Conservation (phyloP, 2,113 vertebrate species). For the Apteryx mantelli region DNA sequence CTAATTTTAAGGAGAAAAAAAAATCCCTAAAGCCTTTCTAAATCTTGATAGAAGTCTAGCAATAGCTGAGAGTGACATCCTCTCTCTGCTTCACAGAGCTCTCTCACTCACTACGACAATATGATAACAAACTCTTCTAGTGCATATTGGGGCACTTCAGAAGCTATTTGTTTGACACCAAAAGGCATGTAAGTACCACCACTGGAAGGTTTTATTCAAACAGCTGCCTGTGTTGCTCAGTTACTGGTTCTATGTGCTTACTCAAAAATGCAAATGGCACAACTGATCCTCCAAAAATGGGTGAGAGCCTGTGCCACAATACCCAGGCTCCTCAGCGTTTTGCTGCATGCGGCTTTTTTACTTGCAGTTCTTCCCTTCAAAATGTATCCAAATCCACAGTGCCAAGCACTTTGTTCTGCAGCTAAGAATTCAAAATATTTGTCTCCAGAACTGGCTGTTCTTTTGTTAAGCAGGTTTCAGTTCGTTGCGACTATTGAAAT, state of each 20-base stretch:
- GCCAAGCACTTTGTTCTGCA: not conserved
- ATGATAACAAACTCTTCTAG: not conserved
- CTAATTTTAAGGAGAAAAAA: not conserved
- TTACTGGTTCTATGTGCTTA: not conserved
- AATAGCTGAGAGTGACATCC: not conserved
- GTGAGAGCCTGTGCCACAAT: not conserved
- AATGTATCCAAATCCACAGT: not conserved
- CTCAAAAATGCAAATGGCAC: not conserved
- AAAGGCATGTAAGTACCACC: not conserved
- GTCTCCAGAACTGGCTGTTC: not conserved
- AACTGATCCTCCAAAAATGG: not conserved
- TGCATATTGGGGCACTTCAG: not conserved
- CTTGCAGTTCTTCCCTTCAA: not conserved
- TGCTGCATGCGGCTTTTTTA: not conserved
- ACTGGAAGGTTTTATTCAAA: not conserved
- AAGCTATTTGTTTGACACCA: not conserved
- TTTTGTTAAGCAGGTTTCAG: conserved; percentile 10
- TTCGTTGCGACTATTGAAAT: not conserved
- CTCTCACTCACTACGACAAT: rapidly evolving
- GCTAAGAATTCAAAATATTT: conserved; percentile 10
- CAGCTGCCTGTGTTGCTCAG: not conserved
- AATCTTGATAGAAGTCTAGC: not conserved
- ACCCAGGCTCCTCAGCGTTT: not conserved
- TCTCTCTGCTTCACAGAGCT: not conserved
- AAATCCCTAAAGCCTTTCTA: not conserved